Percentiles rank a stretch among this genome's conserved stretches.
Evolutionary conservation across 1,140 invertebrate species (phyloP).

Genomic region (Matsumurasca onukii): DNA sequence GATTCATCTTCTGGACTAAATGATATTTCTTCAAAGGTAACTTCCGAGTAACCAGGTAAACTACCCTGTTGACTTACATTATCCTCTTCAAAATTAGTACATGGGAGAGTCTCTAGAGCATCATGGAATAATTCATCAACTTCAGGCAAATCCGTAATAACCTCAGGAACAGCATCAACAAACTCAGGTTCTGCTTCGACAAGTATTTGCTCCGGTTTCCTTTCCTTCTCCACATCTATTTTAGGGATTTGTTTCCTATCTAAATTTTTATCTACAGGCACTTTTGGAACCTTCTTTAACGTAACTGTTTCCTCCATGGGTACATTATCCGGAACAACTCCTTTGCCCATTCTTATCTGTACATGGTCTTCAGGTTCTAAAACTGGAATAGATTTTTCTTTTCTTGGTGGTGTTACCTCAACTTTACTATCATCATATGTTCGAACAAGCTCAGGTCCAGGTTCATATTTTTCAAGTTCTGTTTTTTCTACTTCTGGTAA

Average conservation of each 20-base stretch:
- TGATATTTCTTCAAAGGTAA: neutral
- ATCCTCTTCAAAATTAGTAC: too few relatives aligned
- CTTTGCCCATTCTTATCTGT: slow-evolving; percentile 40
- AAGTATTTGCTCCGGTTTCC: neutral
- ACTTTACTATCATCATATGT: slow-evolving; percentile 14
- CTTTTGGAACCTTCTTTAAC: slow-evolving; percentile 43
- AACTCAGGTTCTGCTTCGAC: neutral
- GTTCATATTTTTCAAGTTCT: slow-evolving; percentile 40
- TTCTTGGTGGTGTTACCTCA: slow-evolving; percentile 28
- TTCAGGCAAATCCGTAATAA: neutral
- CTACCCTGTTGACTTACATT: too few relatives aligned
- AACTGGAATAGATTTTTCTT: slow-evolving; percentile 38
- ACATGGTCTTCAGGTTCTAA: slow-evolving; percentile 59
- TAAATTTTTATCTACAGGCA: neutral
- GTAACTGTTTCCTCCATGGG: slow-evolving; percentile 41
- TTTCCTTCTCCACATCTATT: neutral
- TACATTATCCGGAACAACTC: slow-evolving; percentile 38
- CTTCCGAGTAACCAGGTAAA: too few relatives aligned
- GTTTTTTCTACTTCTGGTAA: slow-evolving; percentile 39
- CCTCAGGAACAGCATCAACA: neutral
- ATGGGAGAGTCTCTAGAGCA: too few relatives aligned
- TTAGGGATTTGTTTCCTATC: neutral
- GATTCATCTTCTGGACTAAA: neutral
- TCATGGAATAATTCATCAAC: neutral
- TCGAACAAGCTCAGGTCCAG: slow-evolving; percentile 30